These are phyloP conservation scores for Pseudorasbora parva DNA, from an alignment of 2,113 vertebrate genomes.

Conservation along the genomic window DNA sequence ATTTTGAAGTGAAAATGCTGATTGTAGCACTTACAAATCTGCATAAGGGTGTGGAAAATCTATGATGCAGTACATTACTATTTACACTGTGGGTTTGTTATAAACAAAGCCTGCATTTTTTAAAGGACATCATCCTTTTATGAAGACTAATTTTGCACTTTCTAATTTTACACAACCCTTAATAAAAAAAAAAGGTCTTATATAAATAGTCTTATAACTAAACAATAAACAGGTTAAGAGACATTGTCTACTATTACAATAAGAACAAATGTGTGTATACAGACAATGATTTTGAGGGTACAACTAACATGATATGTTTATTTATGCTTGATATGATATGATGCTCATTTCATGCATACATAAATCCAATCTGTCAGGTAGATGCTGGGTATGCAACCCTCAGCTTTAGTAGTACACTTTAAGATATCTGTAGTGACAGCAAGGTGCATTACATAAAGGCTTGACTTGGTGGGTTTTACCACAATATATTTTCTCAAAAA, in stretches of 20 bases:
- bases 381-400: conserved; percentile 8
- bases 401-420: conserved; percentile 17
- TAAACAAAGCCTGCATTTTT: conserved; percentile 30
- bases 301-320: conserved; percentile 26
- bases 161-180: too few species aligned
- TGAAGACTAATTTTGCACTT: not conserved
- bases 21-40: conserved; percentile 25
- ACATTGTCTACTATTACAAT: not conserved
- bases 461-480: not conserved
- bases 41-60: conserved; percentile 25
- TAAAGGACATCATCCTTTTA: not conserved
- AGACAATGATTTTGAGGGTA: not conserved
- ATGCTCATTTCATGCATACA: conserved; percentile 9
- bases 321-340: conserved; percentile 10
- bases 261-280: not conserved
- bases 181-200: not conserved
- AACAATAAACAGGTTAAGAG: not conserved
- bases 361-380: conserved; percentile 26
- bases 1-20: conserved; percentile 43
- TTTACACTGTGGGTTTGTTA: not conserved
- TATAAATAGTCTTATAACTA: not conserved
- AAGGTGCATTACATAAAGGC: conserved; percentile 17
- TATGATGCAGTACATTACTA: conserved; percentile 31
- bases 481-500: conserved; percentile 25
- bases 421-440: conserved; percentile 31